Percentiles rank a stretch among this genome's conserved stretches.
Evolutionary conservation across 2,113 vertebrate genomes (phyloP).

Genomic region (Trichechus manatus): DNA sequence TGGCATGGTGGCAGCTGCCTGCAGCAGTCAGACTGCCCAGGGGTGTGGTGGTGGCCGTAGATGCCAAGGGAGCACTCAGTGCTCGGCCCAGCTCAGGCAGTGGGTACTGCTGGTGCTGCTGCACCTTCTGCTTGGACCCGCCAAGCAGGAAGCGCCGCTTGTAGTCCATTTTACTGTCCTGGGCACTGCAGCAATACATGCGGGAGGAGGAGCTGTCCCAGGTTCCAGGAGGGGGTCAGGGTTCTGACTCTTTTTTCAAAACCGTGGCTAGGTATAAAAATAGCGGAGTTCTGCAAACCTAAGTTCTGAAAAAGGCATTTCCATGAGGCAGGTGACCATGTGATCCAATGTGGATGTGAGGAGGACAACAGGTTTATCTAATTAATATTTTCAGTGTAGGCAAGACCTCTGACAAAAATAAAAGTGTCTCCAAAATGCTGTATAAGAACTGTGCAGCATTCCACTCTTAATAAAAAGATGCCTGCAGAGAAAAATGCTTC

Average conservation of each 20-base stretch:
- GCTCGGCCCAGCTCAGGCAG: slow-evolving; percentile 97
- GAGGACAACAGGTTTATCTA: slow-evolving; percentile 85
- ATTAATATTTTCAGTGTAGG: slow-evolving; percentile 88
- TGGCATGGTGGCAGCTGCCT: slow-evolving; percentile 88
- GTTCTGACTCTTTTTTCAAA: slow-evolving; percentile 81
- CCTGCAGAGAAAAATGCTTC: slow-evolving; percentile 66
- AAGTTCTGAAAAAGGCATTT: slow-evolving; percentile 94
- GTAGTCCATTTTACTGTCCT: slow-evolving; percentile 99
- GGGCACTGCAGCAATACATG: slow-evolving; percentile 99
- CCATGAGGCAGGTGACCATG: slow-evolving; percentile 88
- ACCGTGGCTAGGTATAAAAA: slow-evolving; percentile 91
- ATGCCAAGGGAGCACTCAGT: slow-evolving; percentile 94
- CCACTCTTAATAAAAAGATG: slow-evolving; percentile 72
- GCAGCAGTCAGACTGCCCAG: slow-evolving; percentile 90
- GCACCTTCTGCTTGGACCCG: slow-evolving; percentile 99
- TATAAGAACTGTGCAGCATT: slow-evolving; percentile 69
- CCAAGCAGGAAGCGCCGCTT: slow-evolving; percentile 99
- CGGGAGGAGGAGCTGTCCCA: slow-evolving; percentile 88
- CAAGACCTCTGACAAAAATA: slow-evolving; percentile 84
- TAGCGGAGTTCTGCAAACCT: slow-evolving; percentile 88
- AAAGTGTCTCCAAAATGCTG: slow-evolving; percentile 73
- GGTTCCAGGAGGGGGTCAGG: slow-evolving; percentile 77
- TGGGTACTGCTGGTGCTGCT: slow-evolving; percentile 98
- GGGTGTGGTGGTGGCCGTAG: slow-evolving; percentile 89
- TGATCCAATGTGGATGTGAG: slow-evolving; percentile 85